Percentiles rank a stretch among this genome's conserved stretches.
Conservation (phyloP, 2,888 invertebrate genomes). For the Antitype chi region DNA sequence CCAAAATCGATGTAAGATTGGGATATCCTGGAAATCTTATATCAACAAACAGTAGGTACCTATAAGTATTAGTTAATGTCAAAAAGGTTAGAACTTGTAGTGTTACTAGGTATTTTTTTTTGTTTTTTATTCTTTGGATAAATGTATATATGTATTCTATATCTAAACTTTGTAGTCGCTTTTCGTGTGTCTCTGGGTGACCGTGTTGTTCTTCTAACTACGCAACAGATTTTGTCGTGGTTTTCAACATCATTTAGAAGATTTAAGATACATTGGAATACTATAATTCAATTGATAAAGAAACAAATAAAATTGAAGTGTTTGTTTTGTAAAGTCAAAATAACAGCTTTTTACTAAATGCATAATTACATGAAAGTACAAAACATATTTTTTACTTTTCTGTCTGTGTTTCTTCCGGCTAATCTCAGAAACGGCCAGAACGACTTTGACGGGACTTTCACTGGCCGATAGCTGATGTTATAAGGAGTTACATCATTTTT, state of each 20-base stretch:
- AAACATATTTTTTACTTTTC: too few relatives aligned
- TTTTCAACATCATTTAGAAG: background rate
- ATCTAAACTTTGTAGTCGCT: background rate
- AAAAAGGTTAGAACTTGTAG: background rate
- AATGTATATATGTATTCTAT: too few relatives aligned
- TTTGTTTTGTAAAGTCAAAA: too few relatives aligned
- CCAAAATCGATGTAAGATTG: constrained; percentile 4
- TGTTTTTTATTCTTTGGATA: too few relatives aligned
- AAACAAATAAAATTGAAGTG: too few relatives aligned
- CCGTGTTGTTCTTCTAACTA: background rate
- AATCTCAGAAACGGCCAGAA: too few relatives aligned
- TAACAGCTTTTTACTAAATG: too few relatives aligned
- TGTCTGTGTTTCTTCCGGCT: too few relatives aligned
- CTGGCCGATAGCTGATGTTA: too few relatives aligned
- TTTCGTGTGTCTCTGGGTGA: background rate
- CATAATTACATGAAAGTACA: too few relatives aligned
- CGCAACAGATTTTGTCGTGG: background rate
- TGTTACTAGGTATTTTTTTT: background rate
- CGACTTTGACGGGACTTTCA: too few relatives aligned
- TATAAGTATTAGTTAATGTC: background rate
- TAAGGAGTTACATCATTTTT: too few relatives aligned
- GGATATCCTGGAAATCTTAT: background rate
- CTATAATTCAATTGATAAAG: background rate
- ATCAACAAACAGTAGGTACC: background rate
- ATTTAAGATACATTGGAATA: background rate